These are phyloP conservation scores for Luffia ferchaultella DNA, from an alignment of 2,888 invertebrate species.

Conservation along the genomic window DNA sequence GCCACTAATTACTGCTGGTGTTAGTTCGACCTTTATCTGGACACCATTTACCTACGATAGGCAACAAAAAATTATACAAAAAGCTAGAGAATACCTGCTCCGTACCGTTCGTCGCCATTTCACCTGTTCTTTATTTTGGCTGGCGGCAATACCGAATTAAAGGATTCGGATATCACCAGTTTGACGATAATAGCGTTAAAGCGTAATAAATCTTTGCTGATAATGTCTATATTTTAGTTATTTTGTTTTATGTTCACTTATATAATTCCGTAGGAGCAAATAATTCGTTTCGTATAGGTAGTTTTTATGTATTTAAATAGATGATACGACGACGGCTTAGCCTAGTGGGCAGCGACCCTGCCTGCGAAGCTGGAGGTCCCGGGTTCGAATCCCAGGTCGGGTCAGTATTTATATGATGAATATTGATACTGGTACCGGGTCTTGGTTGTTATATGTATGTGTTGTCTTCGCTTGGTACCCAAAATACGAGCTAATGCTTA, in stretches of 20 bases:
- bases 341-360: too few relatives aligned
- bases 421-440: too few relatives aligned
- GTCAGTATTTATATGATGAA: too few relatives aligned
- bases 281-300: too few relatives aligned
- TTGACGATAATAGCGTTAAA: slow-evolving; percentile 46
- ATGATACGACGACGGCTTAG: too few relatives aligned
- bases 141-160: slow-evolving; percentile 53
- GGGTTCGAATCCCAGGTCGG: too few relatives aligned
- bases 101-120: slow-evolving; percentile 36
- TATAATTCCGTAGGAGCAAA: too few relatives aligned
- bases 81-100: slow-evolving; percentile 55
- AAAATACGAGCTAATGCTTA: too few relatives aligned
- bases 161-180: slow-evolving; percentile 63
- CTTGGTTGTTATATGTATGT: too few relatives aligned
- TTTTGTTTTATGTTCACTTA: background rate
- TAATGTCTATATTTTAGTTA: slow-evolving; percentile 25
- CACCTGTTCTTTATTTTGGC: slow-evolving; percentile 58
- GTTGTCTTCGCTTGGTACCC: too few relatives aligned
- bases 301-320: too few relatives aligned
- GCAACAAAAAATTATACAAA: slow-evolving; percentile 19
- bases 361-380: too few relatives aligned
- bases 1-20: slow-evolving; percentile 65
- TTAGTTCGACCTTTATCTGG: slow-evolving; percentile 61
- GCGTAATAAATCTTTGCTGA: slow-evolving; percentile 48
- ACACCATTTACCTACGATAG: slow-evolving; percentile 49